A percentile compares a stretch with the other conserved stretches of the same genome.
phyloP scores from a whole-genome alignment of 2,113 vertebrate genomes.

The Bos indicus region DNA sequence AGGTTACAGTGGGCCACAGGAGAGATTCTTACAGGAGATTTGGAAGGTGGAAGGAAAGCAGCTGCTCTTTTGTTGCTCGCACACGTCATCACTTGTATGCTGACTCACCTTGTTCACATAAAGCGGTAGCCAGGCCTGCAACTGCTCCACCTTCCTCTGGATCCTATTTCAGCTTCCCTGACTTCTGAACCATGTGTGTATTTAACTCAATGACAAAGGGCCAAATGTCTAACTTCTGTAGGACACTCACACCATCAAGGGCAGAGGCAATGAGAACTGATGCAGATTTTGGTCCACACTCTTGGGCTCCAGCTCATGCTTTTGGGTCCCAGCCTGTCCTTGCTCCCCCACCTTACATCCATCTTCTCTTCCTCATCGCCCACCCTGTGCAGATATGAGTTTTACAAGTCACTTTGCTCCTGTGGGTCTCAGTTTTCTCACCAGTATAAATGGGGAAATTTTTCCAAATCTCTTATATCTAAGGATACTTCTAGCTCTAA shows the following conservation, averaged over 20 bases:
- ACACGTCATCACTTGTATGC: background rate
- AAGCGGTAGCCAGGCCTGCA: background rate
- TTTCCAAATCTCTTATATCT: background rate
- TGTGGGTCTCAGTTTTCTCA: background rate
- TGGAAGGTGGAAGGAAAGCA: background rate
- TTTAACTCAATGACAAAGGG: background rate
- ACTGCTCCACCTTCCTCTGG: background rate
- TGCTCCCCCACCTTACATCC: background rate
- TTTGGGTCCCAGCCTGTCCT: background rate
- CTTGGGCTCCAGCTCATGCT: background rate
- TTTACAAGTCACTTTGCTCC: background rate
- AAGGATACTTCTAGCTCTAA: background rate
- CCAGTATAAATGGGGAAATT: background rate
- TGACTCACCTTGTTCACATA: background rate
- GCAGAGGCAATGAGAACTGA: background rate
- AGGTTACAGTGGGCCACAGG: background rate
- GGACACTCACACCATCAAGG: background rate
- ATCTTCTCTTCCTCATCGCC: background rate
- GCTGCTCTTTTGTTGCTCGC: background rate
- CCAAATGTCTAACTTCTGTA: background rate
- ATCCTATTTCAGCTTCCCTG: background rate
- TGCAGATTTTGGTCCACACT: background rate
- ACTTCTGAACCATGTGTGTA: background rate
- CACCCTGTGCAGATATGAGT: background rate
- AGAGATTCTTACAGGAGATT: background rate